These are phyloP conservation scores for Drosophila phalerata DNA, from an alignment of 2,888 invertebrate species.

Conservation along the genomic window DNA sequence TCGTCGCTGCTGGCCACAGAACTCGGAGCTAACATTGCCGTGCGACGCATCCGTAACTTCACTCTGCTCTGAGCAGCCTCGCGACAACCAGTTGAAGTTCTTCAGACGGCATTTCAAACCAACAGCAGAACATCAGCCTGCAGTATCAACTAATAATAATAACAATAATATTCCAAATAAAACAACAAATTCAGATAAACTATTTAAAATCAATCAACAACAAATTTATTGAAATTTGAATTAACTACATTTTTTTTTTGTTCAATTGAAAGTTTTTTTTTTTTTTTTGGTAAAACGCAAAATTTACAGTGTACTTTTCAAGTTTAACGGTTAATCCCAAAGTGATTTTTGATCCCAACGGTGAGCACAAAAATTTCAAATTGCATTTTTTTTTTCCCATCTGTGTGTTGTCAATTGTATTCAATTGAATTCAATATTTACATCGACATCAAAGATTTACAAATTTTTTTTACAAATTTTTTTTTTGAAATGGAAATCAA, in stretches of 20 bases:
- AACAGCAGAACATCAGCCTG: not conserved
- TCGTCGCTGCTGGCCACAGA: conserved; percentile 70
- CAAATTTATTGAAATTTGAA: not conserved
- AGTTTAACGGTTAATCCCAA: conserved; percentile 49
- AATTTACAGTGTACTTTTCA: conserved; percentile 36
- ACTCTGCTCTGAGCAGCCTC: conserved; percentile 60
- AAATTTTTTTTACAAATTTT: conserved; percentile 29
- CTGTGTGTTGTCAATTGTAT: conserved; percentile 26
- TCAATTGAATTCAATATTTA: conserved; percentile 9
- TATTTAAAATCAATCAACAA: conserved; percentile 6
- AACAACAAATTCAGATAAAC: conserved; percentile 3
- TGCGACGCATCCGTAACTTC: conserved; percentile 42
- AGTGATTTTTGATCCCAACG: conserved; percentile 48
- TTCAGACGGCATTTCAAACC: conserved; percentile 12
- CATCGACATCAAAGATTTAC: conserved; percentile 11
- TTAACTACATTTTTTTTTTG: conserved; percentile 4
- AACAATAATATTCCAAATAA: conserved; percentile 11
- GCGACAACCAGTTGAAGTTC: conserved; percentile 78
- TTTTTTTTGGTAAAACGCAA: too few species aligned
- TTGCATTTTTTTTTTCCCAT: conserved; percentile 17
- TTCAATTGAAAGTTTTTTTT: conserved; percentile 12
- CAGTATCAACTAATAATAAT: not conserved
- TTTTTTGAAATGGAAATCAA: conserved; percentile 12
- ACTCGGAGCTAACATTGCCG: conserved; percentile 35
- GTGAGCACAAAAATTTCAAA: conserved; percentile 54